phyloP scores from a whole-genome alignment of 2,888 invertebrate genomes.

The Diogma glabrata region DNA sequence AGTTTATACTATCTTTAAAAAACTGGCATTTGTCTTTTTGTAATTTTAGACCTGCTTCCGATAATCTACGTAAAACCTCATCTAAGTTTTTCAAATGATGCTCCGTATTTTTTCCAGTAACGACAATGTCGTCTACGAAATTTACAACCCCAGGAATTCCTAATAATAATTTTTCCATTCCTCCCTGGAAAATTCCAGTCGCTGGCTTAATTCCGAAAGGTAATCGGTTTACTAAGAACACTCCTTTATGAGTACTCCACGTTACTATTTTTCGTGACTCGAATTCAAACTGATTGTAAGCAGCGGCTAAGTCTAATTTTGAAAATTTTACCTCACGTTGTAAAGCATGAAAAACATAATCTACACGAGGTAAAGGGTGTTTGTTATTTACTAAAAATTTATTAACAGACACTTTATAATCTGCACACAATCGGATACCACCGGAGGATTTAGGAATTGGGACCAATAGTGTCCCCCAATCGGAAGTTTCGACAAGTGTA shows the following conservation, averaged over 20 bases:
- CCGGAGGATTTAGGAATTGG: too few species aligned
- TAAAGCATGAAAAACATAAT: not conserved
- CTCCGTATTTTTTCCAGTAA: not conserved
- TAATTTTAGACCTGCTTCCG: not conserved
- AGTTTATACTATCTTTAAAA: too few species aligned
- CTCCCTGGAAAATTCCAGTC: too few species aligned
- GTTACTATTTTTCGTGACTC: not conserved
- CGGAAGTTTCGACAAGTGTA: too few species aligned
- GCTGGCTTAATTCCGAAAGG: too few species aligned
- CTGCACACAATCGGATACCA: too few species aligned
- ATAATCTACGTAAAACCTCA: not conserved
- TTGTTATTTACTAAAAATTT: not conserved
- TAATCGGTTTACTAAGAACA: too few species aligned
- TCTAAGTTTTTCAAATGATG: not conserved
- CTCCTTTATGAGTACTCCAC: too few species aligned
- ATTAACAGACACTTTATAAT: not conserved
- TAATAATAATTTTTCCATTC: too few species aligned
- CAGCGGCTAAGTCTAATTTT: not conserved
- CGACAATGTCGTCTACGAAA: too few species aligned
- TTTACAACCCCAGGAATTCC: too few species aligned
- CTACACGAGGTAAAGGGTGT: not conserved
- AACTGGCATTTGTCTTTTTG: not conserved
- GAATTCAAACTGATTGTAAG: not conserved
- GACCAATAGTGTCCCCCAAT: too few species aligned
- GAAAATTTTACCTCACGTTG: not conserved